Base-by-base conservation (phyloP, 2,797 vertebrate genomes). In the Hapalemur alaotrensis region DNA sequence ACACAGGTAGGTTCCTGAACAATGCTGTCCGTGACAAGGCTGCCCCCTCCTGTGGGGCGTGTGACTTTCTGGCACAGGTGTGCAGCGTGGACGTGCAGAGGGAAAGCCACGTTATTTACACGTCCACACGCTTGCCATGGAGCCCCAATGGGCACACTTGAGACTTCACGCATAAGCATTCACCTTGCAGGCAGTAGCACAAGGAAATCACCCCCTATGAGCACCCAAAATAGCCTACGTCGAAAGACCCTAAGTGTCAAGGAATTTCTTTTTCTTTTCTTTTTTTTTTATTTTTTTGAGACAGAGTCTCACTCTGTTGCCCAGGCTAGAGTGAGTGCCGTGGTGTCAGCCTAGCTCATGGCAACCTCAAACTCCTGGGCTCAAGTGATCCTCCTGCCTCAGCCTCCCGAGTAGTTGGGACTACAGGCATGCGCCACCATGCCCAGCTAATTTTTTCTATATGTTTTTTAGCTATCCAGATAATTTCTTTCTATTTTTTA, bases 1-100 rank as follows among this genome's bases (percentile, higher is more conserved):
- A 94, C 89, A 89, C 61, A 95, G 83, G 96, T 80, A 63, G 35
- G 82, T 91, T 91, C 57, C 85, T 88, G 96, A 88, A 97, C 70
- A 86, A 96, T 57, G 46, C 63, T 50, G 38, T n/a, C 32, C 11
- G n/a, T 69, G 96, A 73, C 78, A 90, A 95, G 91, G 63, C 43
- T 18, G 65, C 93, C 73, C 28, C 96, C 94, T 89, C 86, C 59
- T 78, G 41, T 6, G 38, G 14, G 91, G 48, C 28, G 4, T 17
- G 4, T 65, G 81, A 91, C 95, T 95, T 88, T 83, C 63, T 18
- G 41, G 73, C 78, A 75, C 43, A 4, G 17, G n/a, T 59, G 22
- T 73, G 65, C 93, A n/a, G 81, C 96, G 90, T 4, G 38, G 65
- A 23, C 73, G 52, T 38, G 1, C 22, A 25, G 57, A 8, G 28